Base-by-base conservation (phyloP, 1,140 invertebrate genomes). In the Tetragnatha versicolor region DNA sequence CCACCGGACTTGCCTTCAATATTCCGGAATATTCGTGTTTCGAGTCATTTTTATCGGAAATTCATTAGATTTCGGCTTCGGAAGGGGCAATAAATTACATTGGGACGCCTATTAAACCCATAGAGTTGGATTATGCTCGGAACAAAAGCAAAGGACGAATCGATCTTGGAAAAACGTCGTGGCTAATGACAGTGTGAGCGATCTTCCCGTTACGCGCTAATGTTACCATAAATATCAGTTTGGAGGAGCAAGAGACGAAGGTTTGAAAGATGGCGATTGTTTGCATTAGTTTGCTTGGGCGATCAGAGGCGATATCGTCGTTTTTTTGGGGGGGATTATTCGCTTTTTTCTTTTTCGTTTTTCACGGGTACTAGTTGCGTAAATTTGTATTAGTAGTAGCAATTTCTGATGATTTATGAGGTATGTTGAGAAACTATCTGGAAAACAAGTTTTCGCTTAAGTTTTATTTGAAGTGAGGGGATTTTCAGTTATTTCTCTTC, bases 51-150 rank as follows among this genome's bases (percentile, higher is more conserved):
- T 73, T 73, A 73, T 73, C 60, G 53, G 53, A 73, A 73, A 60
- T 73, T 60, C 69, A 47, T 73, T 73, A 73, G 42, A 73, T 73
- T 73, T 73, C 55, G 47, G 33, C 37, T 60, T 60, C 69, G 33
- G 22, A 60, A 72, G 69, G n/a, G 60, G 60, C 53, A 72, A 72
- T 72, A 72, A 72, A 72, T 72, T 72, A 72, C 37, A 60, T 31
- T 22, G 42, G 25, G 27, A 58, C 69, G 37, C 37, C 49, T 60
- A 73, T 73, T 73, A 73, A 73, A 73, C n/a, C 7, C 9, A 7
- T 29, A 58, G 55, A 9, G 17, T 25, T 31, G 55, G 55, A 58
- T 58, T 58, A 58, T 58, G n/a, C 14, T 10, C 9, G 37, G 20
- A 51, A 33, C 27, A 49, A 68, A 25, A 51, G 12, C 12, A 22